Conservation (phyloP, 2,888 invertebrate genomes). For the Campoletis raptor region DNA sequence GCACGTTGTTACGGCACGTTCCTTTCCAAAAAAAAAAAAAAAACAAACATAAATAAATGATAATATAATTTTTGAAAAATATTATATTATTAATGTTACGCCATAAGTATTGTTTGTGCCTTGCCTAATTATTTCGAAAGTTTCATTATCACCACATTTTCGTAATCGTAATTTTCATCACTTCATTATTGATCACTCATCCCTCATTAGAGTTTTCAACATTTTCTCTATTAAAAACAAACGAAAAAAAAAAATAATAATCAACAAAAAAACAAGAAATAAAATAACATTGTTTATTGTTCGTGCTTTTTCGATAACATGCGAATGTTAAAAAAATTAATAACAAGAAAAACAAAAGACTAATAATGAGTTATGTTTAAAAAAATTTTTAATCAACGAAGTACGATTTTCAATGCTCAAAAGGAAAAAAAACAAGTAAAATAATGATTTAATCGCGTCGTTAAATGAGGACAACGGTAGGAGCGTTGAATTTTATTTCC, state of each 20-base stretch:
- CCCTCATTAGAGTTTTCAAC: constrained; percentile 26
- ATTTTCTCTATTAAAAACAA: constrained; percentile 20
- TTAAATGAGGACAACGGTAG: background rate
- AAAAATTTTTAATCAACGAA: constrained; percentile 4
- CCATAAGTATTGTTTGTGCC: constrained; percentile 65
- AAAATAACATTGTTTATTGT: background rate
- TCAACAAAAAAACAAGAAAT: background rate
- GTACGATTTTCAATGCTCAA: constrained; percentile 22
- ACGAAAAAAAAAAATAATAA: background rate
- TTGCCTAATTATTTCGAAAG: constrained; percentile 53
- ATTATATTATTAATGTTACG: constrained; percentile 46
- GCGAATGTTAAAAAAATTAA: constrained; percentile 12
- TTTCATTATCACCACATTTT: constrained; percentile 29
- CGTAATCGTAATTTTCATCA: constrained; percentile 29
- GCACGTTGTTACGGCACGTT: constrained; percentile 71
- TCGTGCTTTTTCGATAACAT: background rate
- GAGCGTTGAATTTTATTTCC: constrained; percentile 18
- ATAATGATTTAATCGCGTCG: constrained; percentile 10
- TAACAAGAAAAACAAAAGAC: background rate
- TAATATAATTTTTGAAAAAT: constrained; percentile 23
- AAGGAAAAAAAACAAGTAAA: background rate
- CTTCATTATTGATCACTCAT: constrained; percentile 14
- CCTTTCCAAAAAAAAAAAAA: constrained; percentile 44
- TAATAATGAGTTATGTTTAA: background rate
- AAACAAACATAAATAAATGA: constrained; percentile 3